Evolutionary conservation across 2,113 vertebrate genomes (phyloP).

Genomic region (Amblyopsis rosae): DNA sequence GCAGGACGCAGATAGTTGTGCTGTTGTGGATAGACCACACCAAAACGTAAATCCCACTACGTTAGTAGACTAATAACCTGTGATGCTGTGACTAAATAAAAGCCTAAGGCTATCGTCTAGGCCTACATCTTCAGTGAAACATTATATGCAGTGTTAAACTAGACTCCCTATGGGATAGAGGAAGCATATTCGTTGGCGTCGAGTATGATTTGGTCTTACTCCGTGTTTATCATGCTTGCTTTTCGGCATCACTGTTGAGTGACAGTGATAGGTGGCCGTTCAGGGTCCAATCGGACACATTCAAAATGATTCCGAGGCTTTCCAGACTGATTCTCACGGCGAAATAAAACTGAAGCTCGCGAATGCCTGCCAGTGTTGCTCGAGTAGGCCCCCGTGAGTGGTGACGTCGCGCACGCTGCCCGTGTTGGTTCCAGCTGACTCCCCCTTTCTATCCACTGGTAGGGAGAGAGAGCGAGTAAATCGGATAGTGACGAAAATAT

Average conservation of each 20-base stretch:
- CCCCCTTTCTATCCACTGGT: slow-evolving; percentile 42
- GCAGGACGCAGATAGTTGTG: slow-evolving; percentile 26
- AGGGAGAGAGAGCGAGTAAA: slow-evolving; percentile 39
- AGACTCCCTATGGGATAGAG: no score
- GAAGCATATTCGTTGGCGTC: no score
- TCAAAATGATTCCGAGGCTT: no score
- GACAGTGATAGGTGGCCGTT: slow-evolving; percentile 54
- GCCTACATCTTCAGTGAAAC: no score
- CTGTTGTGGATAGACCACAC: neutral
- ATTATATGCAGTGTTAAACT: no score
- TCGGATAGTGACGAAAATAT: slow-evolving; percentile 10
- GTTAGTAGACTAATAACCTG: no score
- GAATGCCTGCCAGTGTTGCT: neutral
- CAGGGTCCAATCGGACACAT: neutral
- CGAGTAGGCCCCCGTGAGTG: slow-evolving; percentile 66
- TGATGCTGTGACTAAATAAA: no score
- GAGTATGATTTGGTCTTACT: neutral
- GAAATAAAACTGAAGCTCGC: no score
- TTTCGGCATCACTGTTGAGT: slow-evolving; percentile 32
- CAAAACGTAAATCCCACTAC: no score
- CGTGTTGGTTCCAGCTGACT: slow-evolving; percentile 84
- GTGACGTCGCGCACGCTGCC: slow-evolving; percentile 78
- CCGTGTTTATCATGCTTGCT: neutral
- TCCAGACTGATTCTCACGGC: no score
- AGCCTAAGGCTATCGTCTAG: no score